phyloP scores from a whole-genome alignment of 2,797 vertebrate species.

The Poeciliopsis infans region DNA sequence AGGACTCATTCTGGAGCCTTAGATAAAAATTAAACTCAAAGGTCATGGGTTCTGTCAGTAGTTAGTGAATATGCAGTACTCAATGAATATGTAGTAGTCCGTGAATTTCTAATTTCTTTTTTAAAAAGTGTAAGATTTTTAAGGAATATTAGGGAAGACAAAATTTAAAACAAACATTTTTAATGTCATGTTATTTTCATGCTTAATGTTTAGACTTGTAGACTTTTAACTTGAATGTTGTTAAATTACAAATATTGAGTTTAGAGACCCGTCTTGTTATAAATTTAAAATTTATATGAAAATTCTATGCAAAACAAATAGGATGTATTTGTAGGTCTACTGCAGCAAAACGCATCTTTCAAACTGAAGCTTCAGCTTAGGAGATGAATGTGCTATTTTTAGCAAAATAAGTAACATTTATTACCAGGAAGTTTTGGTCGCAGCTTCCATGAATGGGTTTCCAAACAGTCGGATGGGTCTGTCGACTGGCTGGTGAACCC shows the following conservation, averaged over 20 bases:
- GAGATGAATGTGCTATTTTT: background rate
- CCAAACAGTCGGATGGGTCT: conserved; percentile 94
- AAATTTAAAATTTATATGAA: background rate
- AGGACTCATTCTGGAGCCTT: background rate
- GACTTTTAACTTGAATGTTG: background rate
- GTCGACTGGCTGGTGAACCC: conserved; percentile 96
- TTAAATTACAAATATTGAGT: background rate
- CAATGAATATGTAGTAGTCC: background rate
- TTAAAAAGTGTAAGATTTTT: background rate
- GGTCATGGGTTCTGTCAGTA: background rate
- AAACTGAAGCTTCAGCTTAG: background rate
- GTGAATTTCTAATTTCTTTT: background rate
- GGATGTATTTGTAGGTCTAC: background rate
- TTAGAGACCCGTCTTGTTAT: background rate
- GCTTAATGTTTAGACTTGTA: background rate
- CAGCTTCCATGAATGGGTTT: conserved; percentile 88
- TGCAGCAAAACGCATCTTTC: background rate
- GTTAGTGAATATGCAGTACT: background rate
- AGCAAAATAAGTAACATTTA: background rate
- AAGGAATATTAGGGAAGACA: background rate
- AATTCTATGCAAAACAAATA: background rate
- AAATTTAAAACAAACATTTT: background rate
- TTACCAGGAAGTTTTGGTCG: conserved; percentile 94
- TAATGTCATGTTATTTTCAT: background rate
- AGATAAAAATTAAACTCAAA: background rate